Conservation (phyloP, 1,140 invertebrate genomes). For the Drosophila sechellia region DNA sequence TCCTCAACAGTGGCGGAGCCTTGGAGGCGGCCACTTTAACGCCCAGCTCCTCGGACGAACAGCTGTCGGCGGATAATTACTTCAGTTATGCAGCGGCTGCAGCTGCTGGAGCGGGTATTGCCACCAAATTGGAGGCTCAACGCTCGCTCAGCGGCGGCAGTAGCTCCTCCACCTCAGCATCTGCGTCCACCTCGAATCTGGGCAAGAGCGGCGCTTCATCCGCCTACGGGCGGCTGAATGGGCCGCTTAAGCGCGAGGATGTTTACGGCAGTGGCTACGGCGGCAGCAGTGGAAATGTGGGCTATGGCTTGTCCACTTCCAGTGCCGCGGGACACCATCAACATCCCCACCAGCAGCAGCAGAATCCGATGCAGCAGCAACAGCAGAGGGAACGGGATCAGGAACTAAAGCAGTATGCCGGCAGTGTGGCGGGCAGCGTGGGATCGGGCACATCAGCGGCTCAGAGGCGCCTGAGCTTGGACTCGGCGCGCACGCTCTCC, state of each 20-base stretch:
- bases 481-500: constrained; percentile 89
- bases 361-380: constrained; percentile 3
- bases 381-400: constrained; percentile 28
- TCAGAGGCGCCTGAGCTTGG: constrained; percentile 88
- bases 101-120: constrained; percentile 18
- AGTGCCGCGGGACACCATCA: constrained; percentile 17
- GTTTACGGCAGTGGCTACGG: constrained; percentile 63
- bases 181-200: constrained; percentile 51
- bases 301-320: constrained; percentile 23
- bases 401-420: constrained; percentile 58
- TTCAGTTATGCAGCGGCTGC: constrained; percentile 65
- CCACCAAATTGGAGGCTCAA: constrained; percentile 70
- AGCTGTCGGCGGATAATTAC: constrained; percentile 78
- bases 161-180: constrained; percentile 76
- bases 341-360: constrained; percentile 34
- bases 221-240: constrained; percentile 64
- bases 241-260: constrained; percentile 74
- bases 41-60: constrained; percentile 83
- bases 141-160: constrained; percentile 85
- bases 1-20: constrained; percentile 68
- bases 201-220: constrained; percentile 48
- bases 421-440: constrained; percentile 45
- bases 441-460: constrained; percentile 55
- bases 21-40: constrained; percentile 72
- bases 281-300: constrained; percentile 35